Evolutionary conservation across 2,113 vertebrate genomes (phyloP), one percentile per base, ranked within the genome.

Genomic region (Poicephalus gulielmi): DNA sequence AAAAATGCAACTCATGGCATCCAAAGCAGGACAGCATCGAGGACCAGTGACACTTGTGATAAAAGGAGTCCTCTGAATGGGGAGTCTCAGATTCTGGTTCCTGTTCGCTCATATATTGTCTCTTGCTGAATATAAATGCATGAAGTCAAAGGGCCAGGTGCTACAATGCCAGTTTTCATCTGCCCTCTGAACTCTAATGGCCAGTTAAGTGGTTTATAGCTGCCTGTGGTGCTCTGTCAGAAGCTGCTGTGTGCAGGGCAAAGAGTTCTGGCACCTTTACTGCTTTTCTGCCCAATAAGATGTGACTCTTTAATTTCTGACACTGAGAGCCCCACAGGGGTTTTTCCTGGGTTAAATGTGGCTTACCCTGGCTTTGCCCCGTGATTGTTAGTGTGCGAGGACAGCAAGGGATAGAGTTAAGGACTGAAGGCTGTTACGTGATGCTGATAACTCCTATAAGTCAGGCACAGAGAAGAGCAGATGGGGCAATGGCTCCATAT

Each of bases 211-310:
- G 83, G 23, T 83, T 94, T 86, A 31, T 60, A 78, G 89, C 19
- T 37, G 67, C 55, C 75, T 52, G 47, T 17, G 4, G 82, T 71
- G 92, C 88, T 87, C 66, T 88, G 86, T 63, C 76, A 92, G 89
- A 62, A 92, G 76, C 83, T 76, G 68, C 91, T 92, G 44, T 25
- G 68, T 59, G 44, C 86, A 84, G 64, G 53, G 83, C 80, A 66
- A 3, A 2, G 83, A 35, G 15, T 55, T 73, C 83, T 88, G 83
- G 80, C 80, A 89, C 53, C 77, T 91, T 70, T 74, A 44, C n/a
- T 86, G 83, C 77, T 74, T 84, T 52, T 75, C 83, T 92, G 89
- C 46, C 77, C 41, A 7, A 64, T 96, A 49, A 44, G 52, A 44
- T 30, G 59, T 2, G 13, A 50, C 59, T 76, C 10, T 62, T 73